Conservation (phyloP, 1,140 invertebrate genomes). For the Branchinecta lynchi region DNA sequence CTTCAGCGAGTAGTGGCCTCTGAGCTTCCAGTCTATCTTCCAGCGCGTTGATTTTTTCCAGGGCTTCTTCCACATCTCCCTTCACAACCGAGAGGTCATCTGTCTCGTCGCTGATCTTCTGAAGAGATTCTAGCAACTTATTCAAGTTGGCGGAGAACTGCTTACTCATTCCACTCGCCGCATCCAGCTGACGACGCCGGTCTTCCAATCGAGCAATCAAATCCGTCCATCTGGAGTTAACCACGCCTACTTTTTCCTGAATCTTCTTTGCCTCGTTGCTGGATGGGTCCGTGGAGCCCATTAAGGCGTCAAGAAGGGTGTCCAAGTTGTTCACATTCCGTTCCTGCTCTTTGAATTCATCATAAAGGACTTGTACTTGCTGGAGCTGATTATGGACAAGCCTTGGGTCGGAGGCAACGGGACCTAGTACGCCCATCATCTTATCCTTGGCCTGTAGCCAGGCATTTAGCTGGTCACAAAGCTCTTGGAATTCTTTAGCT, state of each 20-base stretch:
- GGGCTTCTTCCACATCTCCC: conserved; percentile 62
- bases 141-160: conserved; percentile 75
- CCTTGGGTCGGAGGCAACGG: conserved; percentile 80
- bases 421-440: conserved; percentile 83
- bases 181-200: conserved; percentile 62
- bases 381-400: conserved; percentile 90
- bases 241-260: conserved; percentile 37
- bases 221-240: conserved; percentile 54
- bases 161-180: conserved; percentile 68
- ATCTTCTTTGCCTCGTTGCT: conserved; percentile 57
- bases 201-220: conserved; percentile 60
- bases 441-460: conserved; percentile 86
- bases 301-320: conserved; percentile 56
- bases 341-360: conserved; percentile 42
- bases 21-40: conserved; percentile 75
- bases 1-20: conserved; percentile 65
- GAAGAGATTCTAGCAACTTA: conserved; percentile 58
- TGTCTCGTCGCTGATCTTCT: conserved; percentile 66
- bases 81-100: conserved; percentile 59
- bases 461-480: conserved; percentile 60
- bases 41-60: conserved; percentile 55
- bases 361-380: conserved; percentile 46
- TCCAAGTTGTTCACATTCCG: conserved; percentile 70
- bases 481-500: conserved; percentile 79
- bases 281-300: conserved; percentile 49